These are phyloP conservation scores for Sinonovacula constricta DNA, from an alignment of 1,140 invertebrate genomes.

Conservation along the genomic window DNA sequence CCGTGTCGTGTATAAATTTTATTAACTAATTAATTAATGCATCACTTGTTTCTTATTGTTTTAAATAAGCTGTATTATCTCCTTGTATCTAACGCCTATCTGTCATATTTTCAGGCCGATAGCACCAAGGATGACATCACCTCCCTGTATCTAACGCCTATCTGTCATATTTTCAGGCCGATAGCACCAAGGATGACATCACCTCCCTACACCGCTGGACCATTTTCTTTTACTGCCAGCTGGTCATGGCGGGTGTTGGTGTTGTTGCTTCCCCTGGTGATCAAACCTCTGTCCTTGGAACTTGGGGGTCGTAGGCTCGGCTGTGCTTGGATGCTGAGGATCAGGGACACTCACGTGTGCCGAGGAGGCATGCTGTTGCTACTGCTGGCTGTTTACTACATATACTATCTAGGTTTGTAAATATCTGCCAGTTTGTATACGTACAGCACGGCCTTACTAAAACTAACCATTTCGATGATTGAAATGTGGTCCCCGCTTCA, in stretches of 20 bases:
- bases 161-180: too few species aligned
- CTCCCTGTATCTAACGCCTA: too few species aligned
- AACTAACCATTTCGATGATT: too few species aligned
- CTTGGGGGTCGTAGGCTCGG: neutral
- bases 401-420: slow-evolving; percentile 36
- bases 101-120: too few species aligned
- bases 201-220: slow-evolving; percentile 21
- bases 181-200: neutral
- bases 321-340: slow-evolving; percentile 22
- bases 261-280: slow-evolving; percentile 19
- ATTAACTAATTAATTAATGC: too few species aligned
- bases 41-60: too few species aligned
- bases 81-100: too few species aligned
- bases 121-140: neutral
- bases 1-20: too few species aligned
- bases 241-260: slow-evolving; percentile 15
- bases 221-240: slow-evolving; percentile 14
- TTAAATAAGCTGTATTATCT: too few species aligned
- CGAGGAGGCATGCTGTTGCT: slow-evolving; percentile 36
- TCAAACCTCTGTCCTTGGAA: slow-evolving; percentile 18
- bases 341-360: slow-evolving; percentile 14
- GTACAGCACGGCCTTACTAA: too few species aligned
- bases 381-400: slow-evolving; percentile 6
- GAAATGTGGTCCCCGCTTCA: too few species aligned
- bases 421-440: neutral